phyloP scores from a whole-genome alignment of 2,888 invertebrate genomes.

The Stenoptilia bipunctidactyla region DNA sequence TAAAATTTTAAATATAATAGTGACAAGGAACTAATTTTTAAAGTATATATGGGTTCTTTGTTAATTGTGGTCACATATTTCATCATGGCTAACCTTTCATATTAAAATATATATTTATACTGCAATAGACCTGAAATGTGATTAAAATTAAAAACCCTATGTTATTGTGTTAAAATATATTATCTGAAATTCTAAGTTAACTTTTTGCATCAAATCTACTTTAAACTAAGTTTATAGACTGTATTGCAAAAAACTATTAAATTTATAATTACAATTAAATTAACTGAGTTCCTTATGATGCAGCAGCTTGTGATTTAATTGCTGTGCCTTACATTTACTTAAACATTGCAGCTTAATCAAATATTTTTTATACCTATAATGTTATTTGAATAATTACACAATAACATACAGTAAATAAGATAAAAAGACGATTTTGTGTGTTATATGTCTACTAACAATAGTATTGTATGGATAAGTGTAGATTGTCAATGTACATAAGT shows the following conservation, averaged over 20 bases:
- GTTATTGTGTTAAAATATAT: no score
- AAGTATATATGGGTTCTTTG: no score
- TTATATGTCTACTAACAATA: neutral
- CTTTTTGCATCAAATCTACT: no score
- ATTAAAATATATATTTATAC: no score
- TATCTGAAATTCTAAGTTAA: no score
- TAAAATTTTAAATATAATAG: no score
- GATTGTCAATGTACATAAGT: neutral
- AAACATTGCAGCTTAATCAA: neutral
- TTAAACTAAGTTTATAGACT: no score
- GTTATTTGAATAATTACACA: neutral
- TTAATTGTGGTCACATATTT: no score
- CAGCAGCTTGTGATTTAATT: neutral
- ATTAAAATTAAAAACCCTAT: no score
- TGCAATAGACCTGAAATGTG: no score
- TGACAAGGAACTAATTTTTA: no score
- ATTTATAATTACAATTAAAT: neutral
- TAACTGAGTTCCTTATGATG: neutral
- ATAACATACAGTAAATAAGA: neutral
- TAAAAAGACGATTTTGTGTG: constrained; percentile 1
- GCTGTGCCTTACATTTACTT: neutral
- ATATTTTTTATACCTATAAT: neutral
- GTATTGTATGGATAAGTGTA: neutral
- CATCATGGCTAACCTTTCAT: no score
- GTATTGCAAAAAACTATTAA: neutral